Base-by-base conservation (phyloP, 2,888 invertebrate species). In the Empis livida region DNA sequence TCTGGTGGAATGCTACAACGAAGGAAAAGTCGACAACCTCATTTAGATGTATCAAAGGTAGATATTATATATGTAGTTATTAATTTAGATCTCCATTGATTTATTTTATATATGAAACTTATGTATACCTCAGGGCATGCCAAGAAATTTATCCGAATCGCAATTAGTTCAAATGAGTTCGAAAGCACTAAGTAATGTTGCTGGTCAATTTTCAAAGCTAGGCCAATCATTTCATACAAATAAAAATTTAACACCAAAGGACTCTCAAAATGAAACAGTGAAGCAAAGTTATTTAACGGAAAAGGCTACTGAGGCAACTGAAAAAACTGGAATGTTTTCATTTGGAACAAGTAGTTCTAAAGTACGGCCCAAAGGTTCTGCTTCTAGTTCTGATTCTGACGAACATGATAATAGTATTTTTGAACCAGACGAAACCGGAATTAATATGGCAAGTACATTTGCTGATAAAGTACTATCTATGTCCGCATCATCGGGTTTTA, bases 141-240 rank as follows among this genome's bases (percentile, higher is more conserved):
- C 87, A 0, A 73, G 86, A 49, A 90, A 90, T 62, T 82, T 89
- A 11, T 88, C 89, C n/a, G 91, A 91, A 68, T 85, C 86, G n/a
- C 90, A 91, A 61, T 72, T 91, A 5, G 75, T 84, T 10, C 84
- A 85, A 30, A 73, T 90, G 42, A 89, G 89, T 59, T 82, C 86
- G 10, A 89, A 89, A 72, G 91, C 90, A 43, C 70, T 91, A 49
- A 85, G 78, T 52, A 91, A 90, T 63, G 83, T 91, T 73, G 80
- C 85, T 0, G 89, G 88, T 54, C 89, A 90, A 61, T 86, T 92
- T 67, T 87, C 85, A 49, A 89, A 87, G 64, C 67, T 91, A 65
- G 78, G 67, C 57, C 78, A 56, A 67, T 78, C 49, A 62, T 73
- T 54, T 61, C 73, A 61, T 67, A 64, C 59, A 3, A 73, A 73